phyloP scores from a whole-genome alignment of 1,140 invertebrate species.

The Galleria mellonella region DNA sequence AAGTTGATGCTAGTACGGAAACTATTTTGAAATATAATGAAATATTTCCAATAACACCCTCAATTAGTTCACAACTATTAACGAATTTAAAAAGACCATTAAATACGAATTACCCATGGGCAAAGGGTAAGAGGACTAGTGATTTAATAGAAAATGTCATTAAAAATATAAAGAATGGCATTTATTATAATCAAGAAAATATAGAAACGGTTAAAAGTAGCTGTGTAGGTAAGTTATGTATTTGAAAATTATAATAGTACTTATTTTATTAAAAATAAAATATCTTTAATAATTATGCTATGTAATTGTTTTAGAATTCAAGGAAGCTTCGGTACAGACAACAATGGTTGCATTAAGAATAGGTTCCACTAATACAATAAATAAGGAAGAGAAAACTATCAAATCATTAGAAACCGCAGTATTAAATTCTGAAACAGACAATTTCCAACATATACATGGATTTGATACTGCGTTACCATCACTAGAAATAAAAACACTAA shows the following conservation, averaged over 20 bases:
- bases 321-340: conserved; percentile 30
- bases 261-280: neutral
- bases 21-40: conserved; percentile 4
- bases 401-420: neutral
- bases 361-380: neutral
- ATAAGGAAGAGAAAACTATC: conserved; percentile 3
- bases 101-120: conserved; percentile 20
- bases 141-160: conserved; percentile 58
- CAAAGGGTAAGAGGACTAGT: conserved; percentile 43
- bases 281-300: neutral
- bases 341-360: neutral
- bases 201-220: conserved; percentile 14
- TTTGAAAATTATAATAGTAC: conserved; percentile 4
- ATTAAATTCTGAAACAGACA: conserved; percentile 5
- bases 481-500: conserved; percentile 47
- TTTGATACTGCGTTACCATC: conserved; percentile 31
- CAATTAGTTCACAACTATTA: too few species aligned
- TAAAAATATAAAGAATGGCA: conserved; percentile 44
- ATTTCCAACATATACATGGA: conserved; percentile 28
- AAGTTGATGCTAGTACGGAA: conserved; percentile 10
- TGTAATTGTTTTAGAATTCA: conserved; percentile 12
- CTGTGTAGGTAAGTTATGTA: conserved; percentile 6
- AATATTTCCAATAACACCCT: neutral
- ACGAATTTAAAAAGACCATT: too few species aligned
- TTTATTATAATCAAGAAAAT: conserved; percentile 43